Conservation (phyloP, 1,140 invertebrate genomes). For the Drosophila fuyamai region DNA sequence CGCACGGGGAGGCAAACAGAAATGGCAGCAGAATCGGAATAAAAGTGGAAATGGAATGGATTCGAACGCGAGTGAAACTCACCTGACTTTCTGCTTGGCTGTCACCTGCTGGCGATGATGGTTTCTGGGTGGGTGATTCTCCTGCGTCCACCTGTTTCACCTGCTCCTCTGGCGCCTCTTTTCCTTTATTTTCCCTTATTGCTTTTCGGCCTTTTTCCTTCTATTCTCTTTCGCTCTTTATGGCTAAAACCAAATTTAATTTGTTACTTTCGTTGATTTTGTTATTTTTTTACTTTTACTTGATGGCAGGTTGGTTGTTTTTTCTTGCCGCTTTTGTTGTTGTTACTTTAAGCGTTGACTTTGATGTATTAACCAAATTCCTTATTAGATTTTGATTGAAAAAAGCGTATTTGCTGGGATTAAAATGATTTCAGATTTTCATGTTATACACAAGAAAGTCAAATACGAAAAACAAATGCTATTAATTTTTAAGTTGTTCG, state of each 20-base stretch:
- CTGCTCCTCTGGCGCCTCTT: conserved; percentile 38
- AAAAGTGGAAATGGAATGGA: conserved; percentile 6
- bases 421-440: conserved; percentile 1
- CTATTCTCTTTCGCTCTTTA: conserved; percentile 50
- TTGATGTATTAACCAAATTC: conserved; percentile 66
- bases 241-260: conserved; percentile 81
- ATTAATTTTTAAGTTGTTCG: conserved; percentile 14
- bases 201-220: conserved; percentile 19
- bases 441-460: conserved; percentile 1
- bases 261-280: conserved; percentile 67
- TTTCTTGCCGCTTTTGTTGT: conserved; percentile 11
- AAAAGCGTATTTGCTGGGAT: conserved; percentile 44
- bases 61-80: conserved; percentile 41
- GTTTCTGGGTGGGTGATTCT: conserved; percentile 21
- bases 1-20: conserved; percentile 59
- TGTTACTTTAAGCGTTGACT: conserved; percentile 36
- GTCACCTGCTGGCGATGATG: conserved; percentile 37
- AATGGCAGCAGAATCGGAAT: conserved; percentile 22
- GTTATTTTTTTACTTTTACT: conserved; percentile 29
- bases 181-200: conserved; percentile 5
- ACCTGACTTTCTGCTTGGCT: conserved; percentile 68
- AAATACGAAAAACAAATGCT: conserved; percentile 10
- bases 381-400: conserved; percentile 66
- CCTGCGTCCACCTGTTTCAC: conserved; percentile 40
- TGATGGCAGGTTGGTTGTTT: neutral